Conservation (phyloP, 1,140 invertebrate genomes). For the Eupristina koningsbergeri region DNA sequence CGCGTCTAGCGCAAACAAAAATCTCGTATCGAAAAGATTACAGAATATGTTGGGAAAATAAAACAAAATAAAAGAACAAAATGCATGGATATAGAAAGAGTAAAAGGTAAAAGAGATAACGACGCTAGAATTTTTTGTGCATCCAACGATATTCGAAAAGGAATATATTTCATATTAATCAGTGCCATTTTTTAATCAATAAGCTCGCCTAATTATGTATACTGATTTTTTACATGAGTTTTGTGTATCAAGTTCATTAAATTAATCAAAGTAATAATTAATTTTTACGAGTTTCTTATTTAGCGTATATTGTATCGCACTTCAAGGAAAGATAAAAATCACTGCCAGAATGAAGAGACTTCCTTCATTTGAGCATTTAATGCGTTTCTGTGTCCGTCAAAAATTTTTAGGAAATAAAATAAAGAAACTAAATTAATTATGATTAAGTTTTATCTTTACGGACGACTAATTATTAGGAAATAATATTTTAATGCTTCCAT, state of each 20-base stretch:
- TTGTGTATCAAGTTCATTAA: constrained; percentile 52
- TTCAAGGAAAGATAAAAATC: constrained; percentile 53
- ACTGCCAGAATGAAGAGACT: constrained; percentile 58
- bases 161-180: constrained; percentile 61
- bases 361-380: constrained; percentile 31
- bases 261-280: constrained; percentile 51
- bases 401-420: background rate
- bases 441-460: constrained; percentile 25
- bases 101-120: background rate
- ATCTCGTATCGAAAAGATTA: constrained; percentile 47
- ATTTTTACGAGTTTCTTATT: constrained; percentile 56
- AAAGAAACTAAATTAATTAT: constrained; percentile 19
- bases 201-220: constrained; percentile 62
- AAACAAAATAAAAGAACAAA: background rate
- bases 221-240: constrained; percentile 52
- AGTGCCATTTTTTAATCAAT: constrained; percentile 73
- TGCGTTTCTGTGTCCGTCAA: constrained; percentile 11
- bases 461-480: constrained; percentile 16
- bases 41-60: constrained; percentile 23
- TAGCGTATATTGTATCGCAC: constrained; percentile 53
- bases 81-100: background rate
- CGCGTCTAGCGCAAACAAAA: constrained; percentile 57
- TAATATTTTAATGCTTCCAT: constrained; percentile 60
- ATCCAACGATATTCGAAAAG: constrained; percentile 59
- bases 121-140: constrained; percentile 36